These are phyloP conservation scores for Gobio gobio DNA, from an alignment of 2,113 vertebrate species.

Conservation along the genomic window DNA sequence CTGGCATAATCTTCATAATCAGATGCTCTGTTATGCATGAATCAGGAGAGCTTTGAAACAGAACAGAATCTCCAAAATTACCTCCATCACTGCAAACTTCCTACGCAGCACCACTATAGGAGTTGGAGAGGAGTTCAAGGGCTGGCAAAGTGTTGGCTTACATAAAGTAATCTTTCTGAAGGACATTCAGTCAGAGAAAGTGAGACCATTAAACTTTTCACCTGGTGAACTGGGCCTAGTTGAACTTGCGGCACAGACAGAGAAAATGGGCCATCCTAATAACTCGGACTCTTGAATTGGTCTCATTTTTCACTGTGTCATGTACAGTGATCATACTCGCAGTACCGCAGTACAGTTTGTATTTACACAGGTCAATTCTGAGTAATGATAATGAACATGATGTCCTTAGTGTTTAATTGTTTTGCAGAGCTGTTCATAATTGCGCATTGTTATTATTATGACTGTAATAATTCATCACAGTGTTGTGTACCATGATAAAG, in stretches of 20 bases:
- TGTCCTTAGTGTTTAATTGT: not conserved
- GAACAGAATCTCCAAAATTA: not conserved
- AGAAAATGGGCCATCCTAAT: not conserved
- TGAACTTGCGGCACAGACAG: conserved; percentile 2
- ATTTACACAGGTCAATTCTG: conserved; percentile 2
- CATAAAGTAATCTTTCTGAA: not conserved
- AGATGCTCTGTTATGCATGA: conserved; percentile 43
- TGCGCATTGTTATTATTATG: not conserved
- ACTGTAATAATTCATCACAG: not conserved
- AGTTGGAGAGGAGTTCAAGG: not conserved
- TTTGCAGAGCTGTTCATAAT: not conserved
- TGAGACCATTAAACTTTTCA: conserved; percentile 2
- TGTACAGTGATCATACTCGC: not conserved
- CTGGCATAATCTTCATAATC: conserved; percentile 42
- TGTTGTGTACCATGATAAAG: not conserved
- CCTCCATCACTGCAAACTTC: not conserved
- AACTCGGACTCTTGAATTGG: not conserved
- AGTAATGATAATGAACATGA: conserved; percentile 23
- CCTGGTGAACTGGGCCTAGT: not conserved
- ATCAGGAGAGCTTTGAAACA: conserved; percentile 22
- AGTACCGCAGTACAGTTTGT: not conserved
- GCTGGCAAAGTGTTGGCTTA: conserved; percentile 5
- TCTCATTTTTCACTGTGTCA: not conserved
- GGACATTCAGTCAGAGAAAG: not conserved
- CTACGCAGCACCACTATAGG: conserved; percentile 23